A percentile compares a stretch with the other conserved stretches of the same genome.
Evolutionary conservation across 2,888 invertebrate genomes (phyloP).

Genomic region (Patella ulyssiponensis): DNA sequence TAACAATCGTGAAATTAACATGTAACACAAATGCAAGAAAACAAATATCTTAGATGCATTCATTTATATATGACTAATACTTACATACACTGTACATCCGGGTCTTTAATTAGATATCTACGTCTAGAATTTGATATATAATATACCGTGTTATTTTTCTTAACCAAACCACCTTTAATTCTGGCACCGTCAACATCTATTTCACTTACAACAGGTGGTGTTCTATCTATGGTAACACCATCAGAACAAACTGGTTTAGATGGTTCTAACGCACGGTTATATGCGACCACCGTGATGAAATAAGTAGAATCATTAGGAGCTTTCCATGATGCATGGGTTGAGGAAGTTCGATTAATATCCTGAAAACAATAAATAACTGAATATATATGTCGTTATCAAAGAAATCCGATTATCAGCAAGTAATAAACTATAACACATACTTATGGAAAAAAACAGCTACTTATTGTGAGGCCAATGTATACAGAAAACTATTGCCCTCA

Average conservation of each 20-base stretch:
- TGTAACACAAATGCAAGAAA: no score
- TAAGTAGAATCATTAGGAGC: constrained; percentile 44
- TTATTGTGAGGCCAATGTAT: no score
- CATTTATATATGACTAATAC: background rate
- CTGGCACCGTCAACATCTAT: constrained; percentile 39
- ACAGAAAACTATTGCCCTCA: no score
- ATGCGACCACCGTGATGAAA: constrained; percentile 52
- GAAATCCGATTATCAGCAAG: no score
- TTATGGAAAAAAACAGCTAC: no score
- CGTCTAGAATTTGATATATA: background rate
- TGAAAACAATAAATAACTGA: background rate
- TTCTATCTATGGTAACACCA: constrained; percentile 46
- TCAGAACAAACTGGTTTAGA: constrained; percentile 56
- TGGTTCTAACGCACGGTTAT: constrained; percentile 49
- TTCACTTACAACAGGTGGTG: constrained; percentile 34
- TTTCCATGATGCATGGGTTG: constrained; percentile 32
- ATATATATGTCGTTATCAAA: no score
- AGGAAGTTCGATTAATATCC: constrained; percentile 30
- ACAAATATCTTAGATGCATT: no score
- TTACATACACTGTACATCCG: background rate
- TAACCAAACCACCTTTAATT: constrained; percentile 41
- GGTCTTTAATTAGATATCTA: background rate
- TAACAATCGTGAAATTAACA: no score
- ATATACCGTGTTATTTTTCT: background rate
- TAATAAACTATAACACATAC: no score